These are phyloP conservation scores for Ephialtes manifestator DNA, from an alignment of 2,888 invertebrate species.

Conservation along the genomic window DNA sequence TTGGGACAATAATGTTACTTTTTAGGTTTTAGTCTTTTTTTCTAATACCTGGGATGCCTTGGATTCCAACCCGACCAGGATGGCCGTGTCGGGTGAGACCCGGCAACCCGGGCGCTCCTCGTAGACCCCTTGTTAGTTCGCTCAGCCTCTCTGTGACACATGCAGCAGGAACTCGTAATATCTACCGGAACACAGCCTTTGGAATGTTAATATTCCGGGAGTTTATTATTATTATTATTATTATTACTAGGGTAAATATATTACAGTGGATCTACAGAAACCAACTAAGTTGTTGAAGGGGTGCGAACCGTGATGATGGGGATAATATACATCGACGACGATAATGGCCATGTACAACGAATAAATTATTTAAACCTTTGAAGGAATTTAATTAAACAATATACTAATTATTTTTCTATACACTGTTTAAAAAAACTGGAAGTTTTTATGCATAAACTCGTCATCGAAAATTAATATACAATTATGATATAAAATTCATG, in stretches of 20 bases:
- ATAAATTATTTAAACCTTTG: not conserved
- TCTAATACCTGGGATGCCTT: slow-evolving; percentile 88
- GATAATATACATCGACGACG: slow-evolving; percentile 10
- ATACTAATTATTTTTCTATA: no score
- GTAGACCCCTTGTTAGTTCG: slow-evolving; percentile 87
- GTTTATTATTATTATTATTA: slow-evolving; percentile 31
- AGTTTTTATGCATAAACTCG: no score
- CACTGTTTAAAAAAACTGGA: no score
- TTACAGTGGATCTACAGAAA: slow-evolving; percentile 4
- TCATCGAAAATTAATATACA: no score
- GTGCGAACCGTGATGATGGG: slow-evolving; percentile 3
- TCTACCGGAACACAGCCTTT: slow-evolving; percentile 71
- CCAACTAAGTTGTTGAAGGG: not conserved
- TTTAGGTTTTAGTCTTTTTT: slow-evolving; percentile 10
- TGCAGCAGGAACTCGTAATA: slow-evolving; percentile 76
- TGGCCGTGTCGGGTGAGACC: slow-evolving; percentile 87
- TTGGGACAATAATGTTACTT: slow-evolving; percentile 14
- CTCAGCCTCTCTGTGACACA: slow-evolving; percentile 87
- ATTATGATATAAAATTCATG: no score
- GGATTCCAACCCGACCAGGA: slow-evolving; percentile 87
- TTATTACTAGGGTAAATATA: slow-evolving; percentile 27
- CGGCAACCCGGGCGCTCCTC: slow-evolving; percentile 91
- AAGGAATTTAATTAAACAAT: not conserved
- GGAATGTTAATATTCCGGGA: slow-evolving; percentile 49
- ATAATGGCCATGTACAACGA: slow-evolving; percentile 3